A percentile compares a stretch with the other conserved stretches of the same genome.
Evolutionary conservation across 2,797 vertebrate genomes (phyloP).

Genomic region (Nothura maculosa): DNA sequence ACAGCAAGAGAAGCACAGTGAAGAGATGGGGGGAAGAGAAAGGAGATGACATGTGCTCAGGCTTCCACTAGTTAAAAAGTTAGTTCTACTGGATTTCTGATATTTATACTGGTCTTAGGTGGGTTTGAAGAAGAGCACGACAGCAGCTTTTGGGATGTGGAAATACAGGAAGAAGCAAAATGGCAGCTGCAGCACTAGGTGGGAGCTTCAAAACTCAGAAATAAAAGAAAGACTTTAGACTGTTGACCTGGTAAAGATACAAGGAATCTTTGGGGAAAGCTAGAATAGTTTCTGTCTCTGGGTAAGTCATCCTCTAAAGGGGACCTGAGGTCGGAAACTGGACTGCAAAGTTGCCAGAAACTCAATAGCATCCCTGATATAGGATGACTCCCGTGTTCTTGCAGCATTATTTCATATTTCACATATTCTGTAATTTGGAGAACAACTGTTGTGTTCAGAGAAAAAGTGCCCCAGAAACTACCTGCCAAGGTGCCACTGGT

Average conservation of each 20-base stretch:
- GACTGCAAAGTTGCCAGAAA: not conserved
- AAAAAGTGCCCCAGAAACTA: not conserved
- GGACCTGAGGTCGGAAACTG: not conserved
- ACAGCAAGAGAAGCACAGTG: not conserved
- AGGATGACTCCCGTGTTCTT: not conserved
- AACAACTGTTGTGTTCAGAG: not conserved
- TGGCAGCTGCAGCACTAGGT: not conserved
- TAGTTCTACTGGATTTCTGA: not conserved
- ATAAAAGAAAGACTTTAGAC: not conserved
- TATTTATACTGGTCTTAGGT: not conserved
- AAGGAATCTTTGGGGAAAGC: not conserved
- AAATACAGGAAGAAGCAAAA: not conserved
- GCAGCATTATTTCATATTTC: not conserved
- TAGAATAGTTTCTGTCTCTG: not conserved
- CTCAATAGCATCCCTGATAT: not conserved
- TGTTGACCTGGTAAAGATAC: not conserved
- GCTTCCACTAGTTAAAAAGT: not conserved
- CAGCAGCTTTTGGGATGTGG: not conserved
- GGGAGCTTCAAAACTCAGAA: not conserved
- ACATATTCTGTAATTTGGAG: not conserved
- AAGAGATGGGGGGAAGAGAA: not conserved
- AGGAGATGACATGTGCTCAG: not conserved
- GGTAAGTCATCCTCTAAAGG: not conserved
- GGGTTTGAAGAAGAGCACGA: not conserved
- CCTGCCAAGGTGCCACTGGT: not conserved